Percentiles rank a stretch among this genome's conserved stretches.
Evolutionary conservation across 2,797 vertebrate species (phyloP).

Genomic region (Numenius phaeopus): DNA sequence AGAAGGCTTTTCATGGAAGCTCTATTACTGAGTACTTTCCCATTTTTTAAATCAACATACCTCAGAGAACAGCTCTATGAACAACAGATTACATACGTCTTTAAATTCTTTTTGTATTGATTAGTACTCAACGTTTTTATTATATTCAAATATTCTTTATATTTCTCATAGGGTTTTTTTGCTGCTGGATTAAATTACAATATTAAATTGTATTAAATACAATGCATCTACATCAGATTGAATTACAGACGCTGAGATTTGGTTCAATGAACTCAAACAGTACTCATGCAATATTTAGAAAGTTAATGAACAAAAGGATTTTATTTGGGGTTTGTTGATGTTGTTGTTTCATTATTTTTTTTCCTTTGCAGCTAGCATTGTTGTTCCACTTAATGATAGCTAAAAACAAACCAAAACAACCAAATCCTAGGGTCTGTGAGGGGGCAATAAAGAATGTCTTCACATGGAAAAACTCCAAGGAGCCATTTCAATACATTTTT

Average conservation of each 20-base stretch:
- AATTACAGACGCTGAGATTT: background rate
- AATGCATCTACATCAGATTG: background rate
- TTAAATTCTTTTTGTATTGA: background rate
- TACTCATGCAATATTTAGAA: background rate
- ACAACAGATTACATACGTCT: background rate
- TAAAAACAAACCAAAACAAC: background rate
- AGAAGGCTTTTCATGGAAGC: background rate
- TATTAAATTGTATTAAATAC: background rate
- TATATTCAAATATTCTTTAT: background rate
- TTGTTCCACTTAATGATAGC: background rate
- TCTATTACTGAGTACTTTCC: background rate
- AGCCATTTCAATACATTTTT: background rate
- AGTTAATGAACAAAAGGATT: background rate
- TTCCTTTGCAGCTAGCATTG: background rate
- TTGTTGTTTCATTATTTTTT: background rate
- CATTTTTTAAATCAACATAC: background rate
- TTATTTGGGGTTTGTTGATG: accelerated
- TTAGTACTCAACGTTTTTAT: background rate
- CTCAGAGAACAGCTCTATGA: background rate
- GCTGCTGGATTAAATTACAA: background rate
- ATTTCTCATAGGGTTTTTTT: background rate
- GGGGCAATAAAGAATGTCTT: background rate
- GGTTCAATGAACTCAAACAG: background rate
- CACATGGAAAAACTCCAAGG: background rate
- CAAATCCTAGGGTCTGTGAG: background rate